Conservation (phyloP, 1,140 invertebrate species). For the Drosophila watanabei region DNA sequence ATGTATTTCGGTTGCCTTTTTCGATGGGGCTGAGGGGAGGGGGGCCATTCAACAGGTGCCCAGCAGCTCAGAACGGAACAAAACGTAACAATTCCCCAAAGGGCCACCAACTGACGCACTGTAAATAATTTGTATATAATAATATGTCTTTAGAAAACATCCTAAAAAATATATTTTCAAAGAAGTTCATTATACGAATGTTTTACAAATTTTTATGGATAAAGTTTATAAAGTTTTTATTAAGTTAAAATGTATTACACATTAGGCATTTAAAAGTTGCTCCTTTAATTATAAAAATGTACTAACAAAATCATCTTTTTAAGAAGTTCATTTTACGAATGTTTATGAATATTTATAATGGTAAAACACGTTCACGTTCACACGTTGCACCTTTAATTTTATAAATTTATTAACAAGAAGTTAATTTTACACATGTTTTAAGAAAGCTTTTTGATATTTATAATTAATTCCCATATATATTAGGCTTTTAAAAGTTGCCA, state of each 20-base stretch:
- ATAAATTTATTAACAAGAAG: too few relatives aligned
- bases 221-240: neutral
- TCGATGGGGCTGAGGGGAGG: neutral
- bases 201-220: neutral
- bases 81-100: constrained; percentile 29
- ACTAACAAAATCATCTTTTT: too few relatives aligned
- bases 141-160: neutral
- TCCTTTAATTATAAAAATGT: neutral
- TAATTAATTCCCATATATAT: too few relatives aligned
- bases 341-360: too few relatives aligned
- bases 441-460: too few relatives aligned
- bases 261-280: neutral
- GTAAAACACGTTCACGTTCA: too few relatives aligned
- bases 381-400: too few relatives aligned
- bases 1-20: constrained; percentile 33
- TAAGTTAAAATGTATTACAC: too few relatives aligned
- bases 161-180: too few relatives aligned
- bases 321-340: too few relatives aligned
- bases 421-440: too few relatives aligned
- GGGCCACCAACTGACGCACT: constrained; percentile 6
- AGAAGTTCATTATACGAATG: neutral
- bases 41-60: constrained; percentile 46
- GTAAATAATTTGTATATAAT: neutral
- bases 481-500: neutral
- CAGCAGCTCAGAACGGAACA: constrained; percentile 39